phyloP scores from a whole-genome alignment of 2,797 vertebrate genomes.

The Danio tinwini region DNA sequence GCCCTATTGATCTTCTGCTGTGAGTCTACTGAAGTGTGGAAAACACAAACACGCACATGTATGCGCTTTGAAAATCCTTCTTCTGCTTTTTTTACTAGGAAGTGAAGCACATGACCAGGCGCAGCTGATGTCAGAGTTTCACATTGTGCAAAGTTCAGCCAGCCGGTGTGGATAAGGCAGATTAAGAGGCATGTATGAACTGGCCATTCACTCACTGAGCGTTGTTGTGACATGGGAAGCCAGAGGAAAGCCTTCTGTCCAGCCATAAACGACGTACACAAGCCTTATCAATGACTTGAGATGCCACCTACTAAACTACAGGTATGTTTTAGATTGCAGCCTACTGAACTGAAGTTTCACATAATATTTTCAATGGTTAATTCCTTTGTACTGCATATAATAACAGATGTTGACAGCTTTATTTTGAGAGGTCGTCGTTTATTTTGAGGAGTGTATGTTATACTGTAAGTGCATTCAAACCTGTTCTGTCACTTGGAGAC shows the following conservation, averaged over 20 bases:
- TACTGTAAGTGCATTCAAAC: background rate
- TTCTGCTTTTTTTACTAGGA: constrained; percentile 76
- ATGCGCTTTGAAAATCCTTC: constrained; percentile 58
- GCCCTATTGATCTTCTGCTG: background rate
- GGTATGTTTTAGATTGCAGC: constrained; percentile 45
- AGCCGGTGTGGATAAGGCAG: constrained; percentile 68
- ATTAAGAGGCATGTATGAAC: constrained; percentile 63
- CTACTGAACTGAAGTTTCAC: background rate
- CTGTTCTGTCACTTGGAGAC: constrained; percentile 28
- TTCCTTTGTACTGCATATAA: background rate
- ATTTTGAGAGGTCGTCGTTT: background rate
- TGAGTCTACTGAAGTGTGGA: background rate
- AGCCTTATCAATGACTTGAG: constrained; percentile 6
- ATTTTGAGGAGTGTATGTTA: background rate
- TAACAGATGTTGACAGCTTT: background rate
- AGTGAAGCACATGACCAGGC: constrained; percentile 79
- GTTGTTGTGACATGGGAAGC: constrained; percentile 62
- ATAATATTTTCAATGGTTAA: background rate
- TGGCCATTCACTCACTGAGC: constrained; percentile 60
- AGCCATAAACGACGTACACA: constrained; percentile 7
- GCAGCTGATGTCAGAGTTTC: constrained; percentile 76
- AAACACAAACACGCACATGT: constrained; percentile 6
- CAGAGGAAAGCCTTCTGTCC: constrained; percentile 38
- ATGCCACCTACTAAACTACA: constrained; percentile 53
- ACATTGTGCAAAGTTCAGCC: constrained; percentile 78